Conservation (phyloP, 2,797 vertebrate species). For the Agapornis canus region DNA sequence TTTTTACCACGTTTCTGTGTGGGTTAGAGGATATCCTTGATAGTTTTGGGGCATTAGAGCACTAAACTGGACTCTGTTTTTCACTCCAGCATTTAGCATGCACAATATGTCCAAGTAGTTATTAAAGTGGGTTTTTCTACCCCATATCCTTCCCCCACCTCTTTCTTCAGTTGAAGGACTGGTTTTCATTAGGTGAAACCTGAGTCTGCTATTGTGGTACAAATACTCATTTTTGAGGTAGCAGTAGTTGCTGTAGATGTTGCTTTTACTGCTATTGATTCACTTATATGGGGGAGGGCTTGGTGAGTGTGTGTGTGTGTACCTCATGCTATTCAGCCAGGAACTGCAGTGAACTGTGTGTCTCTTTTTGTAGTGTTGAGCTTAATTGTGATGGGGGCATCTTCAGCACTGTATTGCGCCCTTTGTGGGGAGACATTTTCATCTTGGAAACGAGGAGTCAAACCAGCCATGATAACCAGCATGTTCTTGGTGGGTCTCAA, state of each 20-base stretch:
- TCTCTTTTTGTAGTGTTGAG: neutral
- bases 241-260: neutral
- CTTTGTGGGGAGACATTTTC: neutral
- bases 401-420: neutral
- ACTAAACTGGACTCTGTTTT: neutral
- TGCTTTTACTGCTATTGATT: neutral
- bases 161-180: neutral
- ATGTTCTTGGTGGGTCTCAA: neutral
- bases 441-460: neutral
- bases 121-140: neutral
- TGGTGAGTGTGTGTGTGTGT: neutral
- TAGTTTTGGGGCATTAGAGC: neutral
- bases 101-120: neutral
- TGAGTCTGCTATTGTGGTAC: neutral
- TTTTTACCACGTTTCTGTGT: neutral
- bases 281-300: too few species aligned
- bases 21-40: neutral
- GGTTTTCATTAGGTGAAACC: neutral
- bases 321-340: neutral
- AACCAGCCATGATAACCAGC: neutral
- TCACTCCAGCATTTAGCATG: neutral
- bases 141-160: fast-evolving
- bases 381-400: neutral
- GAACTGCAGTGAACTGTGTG: neutral
- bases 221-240: neutral